These are phyloP conservation scores for Pampus argenteus DNA, from an alignment of 2,797 vertebrate species.

Conservation along the genomic window DNA sequence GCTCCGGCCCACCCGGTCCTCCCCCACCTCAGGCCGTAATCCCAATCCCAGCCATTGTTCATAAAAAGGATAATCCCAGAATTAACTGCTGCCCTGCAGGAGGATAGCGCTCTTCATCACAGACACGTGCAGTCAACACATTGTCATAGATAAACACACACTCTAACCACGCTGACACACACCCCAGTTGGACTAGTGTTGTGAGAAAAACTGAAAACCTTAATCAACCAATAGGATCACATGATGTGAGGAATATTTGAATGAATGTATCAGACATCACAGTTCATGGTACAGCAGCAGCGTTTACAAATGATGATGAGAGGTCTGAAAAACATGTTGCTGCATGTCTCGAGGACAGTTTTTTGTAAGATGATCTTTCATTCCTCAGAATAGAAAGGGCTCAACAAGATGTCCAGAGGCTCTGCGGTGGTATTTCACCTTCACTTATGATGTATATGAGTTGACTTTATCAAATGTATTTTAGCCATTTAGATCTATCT, in stretches of 20 bases:
- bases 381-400: too few relatives aligned
- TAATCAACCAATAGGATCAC: neutral
- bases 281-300: neutral
- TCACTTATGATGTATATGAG: too few relatives aligned
- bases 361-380: too few relatives aligned
- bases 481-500: too few relatives aligned
- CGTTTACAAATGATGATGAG: neutral
- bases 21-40: slow-evolving; percentile 45
- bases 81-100: slow-evolving; percentile 47
- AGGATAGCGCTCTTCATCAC: slow-evolving; percentile 11
- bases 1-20: slow-evolving; percentile 16
- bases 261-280: neutral
- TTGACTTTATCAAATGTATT: too few relatives aligned
- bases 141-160: neutral
- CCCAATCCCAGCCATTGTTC: slow-evolving; percentile 63
- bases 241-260: neutral
- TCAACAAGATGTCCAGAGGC: too few relatives aligned
- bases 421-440: too few relatives aligned
- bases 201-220: neutral
- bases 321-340: neutral
- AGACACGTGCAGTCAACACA: slow-evolving; percentile 1
- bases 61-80: slow-evolving; percentile 57
- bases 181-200: neutral
- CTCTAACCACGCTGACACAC: slow-evolving; percentile 1
- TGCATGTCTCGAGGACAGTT: neutral